Base-by-base conservation (phyloP, 23 tunicate genomes). In the Trididemnum miniatum region DNA sequence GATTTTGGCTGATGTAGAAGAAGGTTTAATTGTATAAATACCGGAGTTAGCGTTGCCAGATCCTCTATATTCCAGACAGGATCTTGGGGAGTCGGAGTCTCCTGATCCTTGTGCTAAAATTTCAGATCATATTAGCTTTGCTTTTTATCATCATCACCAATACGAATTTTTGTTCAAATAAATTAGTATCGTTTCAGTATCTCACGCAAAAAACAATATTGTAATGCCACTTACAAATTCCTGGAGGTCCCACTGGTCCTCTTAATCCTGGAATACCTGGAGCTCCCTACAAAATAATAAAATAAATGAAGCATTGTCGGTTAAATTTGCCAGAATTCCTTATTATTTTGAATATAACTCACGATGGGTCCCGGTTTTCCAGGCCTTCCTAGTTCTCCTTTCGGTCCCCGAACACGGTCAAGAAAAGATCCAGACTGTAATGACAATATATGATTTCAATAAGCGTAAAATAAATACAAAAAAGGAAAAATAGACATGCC, bases 301-400 rank as follows among this genome's bases (percentile, higher is more conserved):
- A n/a, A 5, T 69, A n/a, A 31, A n/a, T 28, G 29, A 31, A 4
- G 7, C 29, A 31, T 5, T 69, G 12, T 12, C 15, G 20, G 39
- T n/a, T 12, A 69, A 32, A 69, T 31, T n/a, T 31, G 29, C 9
- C 38, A 5, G 37, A 9, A 33, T 5, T 7, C 9, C 7, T 9
- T 31, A 5, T 29, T 69, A 34, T 37, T 28, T 18, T 33, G 27
- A 49, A 1, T 20, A 1, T 50, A 25, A 38, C 97, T 80, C 76
- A 88, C 98, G 66, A 54, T 35, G 30, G 90, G 86, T 26, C 98
- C 98, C 0, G 89, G 84, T 76, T 93, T 93, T 20, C 98, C 98
- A 0, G 98, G 92, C 26, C 85, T 52, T 73, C 98, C 98, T 22
- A 84, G n/a, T 34, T 88, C 85, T 26, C 98, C 98, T 65, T 93